These are phyloP conservation scores for Drosophila sp. DNA, from an alignment of 1,140 invertebrate genomes.

Conservation along the genomic window DNA sequence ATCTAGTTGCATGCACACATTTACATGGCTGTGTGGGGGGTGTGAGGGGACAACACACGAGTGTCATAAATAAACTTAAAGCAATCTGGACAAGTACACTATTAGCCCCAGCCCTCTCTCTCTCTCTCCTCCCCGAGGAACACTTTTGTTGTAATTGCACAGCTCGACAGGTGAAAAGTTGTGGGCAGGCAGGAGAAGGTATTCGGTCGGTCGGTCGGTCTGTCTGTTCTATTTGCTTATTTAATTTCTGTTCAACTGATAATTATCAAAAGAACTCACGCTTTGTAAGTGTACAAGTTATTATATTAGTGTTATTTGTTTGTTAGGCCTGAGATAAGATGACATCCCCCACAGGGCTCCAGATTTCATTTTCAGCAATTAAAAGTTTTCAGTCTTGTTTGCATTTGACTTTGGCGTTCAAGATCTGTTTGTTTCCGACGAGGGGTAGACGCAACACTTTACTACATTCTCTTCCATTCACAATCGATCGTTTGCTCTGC, in stretches of 20 bases:
- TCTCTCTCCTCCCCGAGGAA: constrained; percentile 22
- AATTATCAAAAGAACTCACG: constrained; percentile 29
- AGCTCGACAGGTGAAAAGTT: constrained; percentile 21
- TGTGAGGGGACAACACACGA: constrained; percentile 4
- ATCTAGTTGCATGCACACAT: constrained; percentile 34
- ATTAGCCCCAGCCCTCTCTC: not conserved
- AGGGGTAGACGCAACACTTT: not conserved
- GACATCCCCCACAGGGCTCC: not conserved
- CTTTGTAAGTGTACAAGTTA: constrained; percentile 9
- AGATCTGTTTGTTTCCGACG: not conserved
- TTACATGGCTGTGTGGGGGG: constrained; percentile 4
- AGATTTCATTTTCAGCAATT: constrained; percentile 30
- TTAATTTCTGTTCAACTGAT: constrained; percentile 45
- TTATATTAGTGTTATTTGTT: constrained; percentile 11
- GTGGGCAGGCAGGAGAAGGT: not conserved
- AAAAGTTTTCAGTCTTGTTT: constrained; percentile 43
- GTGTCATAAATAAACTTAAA: constrained; percentile 34
- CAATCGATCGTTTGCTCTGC: not conserved
- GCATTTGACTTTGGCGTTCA: constrained; percentile 6
- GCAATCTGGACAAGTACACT: constrained; percentile 45
- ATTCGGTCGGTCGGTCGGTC: not conserved
- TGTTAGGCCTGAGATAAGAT: constrained; percentile 11
- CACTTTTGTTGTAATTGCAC: constrained; percentile 42
- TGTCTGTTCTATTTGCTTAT: constrained; percentile 41
- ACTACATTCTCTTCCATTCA: not conserved